These are phyloP conservation scores for Rhinella marina DNA, from an alignment of 2,797 vertebrate species.

Conservation along the genomic window DNA sequence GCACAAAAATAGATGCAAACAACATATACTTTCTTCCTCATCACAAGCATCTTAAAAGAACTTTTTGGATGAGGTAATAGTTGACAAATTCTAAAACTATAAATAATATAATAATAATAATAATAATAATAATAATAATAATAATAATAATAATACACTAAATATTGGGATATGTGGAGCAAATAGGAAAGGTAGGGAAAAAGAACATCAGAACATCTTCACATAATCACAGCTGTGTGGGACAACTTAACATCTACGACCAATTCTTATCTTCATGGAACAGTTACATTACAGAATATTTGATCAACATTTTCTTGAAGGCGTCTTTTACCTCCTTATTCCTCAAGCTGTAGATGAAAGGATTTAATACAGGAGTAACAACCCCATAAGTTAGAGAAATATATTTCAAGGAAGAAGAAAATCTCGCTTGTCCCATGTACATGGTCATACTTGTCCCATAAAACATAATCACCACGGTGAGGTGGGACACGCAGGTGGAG, in stretches of 20 bases:
- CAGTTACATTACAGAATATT: background rate
- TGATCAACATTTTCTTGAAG: slow-evolving; percentile 18
- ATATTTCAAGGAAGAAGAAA: slow-evolving; percentile 16
- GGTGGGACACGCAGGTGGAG: slow-evolving; percentile 33
- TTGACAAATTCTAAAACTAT: no score
- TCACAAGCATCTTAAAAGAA: no score
- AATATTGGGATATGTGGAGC: no score
- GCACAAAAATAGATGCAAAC: no score
- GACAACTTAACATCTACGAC: background rate
- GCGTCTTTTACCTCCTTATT: slow-evolving; percentile 8
- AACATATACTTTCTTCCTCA: no score
- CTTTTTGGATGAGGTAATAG: no score
- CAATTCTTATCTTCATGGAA: background rate
- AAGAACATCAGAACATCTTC: no score
- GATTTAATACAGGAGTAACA: slow-evolving; percentile 8
- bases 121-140: no score
- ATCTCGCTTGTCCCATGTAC: background rate
- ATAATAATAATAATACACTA: no score
- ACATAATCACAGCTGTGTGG: no score
- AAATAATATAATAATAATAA: no score
- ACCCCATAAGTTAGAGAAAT: slow-evolving; percentile 1
- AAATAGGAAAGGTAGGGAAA: no score
- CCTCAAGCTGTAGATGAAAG: background rate
- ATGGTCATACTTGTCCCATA: background rate
- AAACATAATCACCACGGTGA: slow-evolving; percentile 12